phyloP scores from a whole-genome alignment of 2,797 vertebrate species.

The Paguma larvata region DNA sequence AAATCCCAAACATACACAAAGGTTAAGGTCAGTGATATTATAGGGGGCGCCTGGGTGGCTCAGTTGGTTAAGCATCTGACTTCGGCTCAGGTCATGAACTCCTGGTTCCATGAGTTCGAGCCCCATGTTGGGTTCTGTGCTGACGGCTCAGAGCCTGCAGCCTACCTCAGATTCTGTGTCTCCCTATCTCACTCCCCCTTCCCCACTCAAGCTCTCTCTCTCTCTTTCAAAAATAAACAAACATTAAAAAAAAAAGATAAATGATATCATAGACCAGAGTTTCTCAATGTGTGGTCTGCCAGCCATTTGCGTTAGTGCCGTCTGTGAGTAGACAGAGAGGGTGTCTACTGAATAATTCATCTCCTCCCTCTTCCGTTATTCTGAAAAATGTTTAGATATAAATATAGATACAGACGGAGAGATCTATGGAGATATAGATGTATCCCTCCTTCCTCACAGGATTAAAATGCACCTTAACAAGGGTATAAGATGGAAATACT shows the following conservation, averaged over 20 bases:
- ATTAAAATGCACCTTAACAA: not conserved
- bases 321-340: not conserved
- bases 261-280: not conserved
- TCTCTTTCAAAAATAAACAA: no score
- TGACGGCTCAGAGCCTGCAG: no score
- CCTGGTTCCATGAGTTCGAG: no score
- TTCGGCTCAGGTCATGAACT: no score
- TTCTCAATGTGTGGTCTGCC: not conserved
- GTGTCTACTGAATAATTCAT: not conserved
- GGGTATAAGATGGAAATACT: fast-evolving
- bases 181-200: no score
- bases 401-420: not conserved
- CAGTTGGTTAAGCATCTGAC: no score
- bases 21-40: not conserved
- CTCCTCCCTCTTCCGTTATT: not conserved
- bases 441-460: not conserved
- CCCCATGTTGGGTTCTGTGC: no score
- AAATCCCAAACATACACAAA: not conserved
- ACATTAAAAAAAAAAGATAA: not conserved
- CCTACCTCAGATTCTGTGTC: no score
- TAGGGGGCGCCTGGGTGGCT: no score
- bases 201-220: no score
- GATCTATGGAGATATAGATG: not conserved
- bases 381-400: not conserved
- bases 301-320: not conserved